Evolutionary conservation across 2,113 vertebrate species (phyloP).

Genomic region (Scopus umbretta): DNA sequence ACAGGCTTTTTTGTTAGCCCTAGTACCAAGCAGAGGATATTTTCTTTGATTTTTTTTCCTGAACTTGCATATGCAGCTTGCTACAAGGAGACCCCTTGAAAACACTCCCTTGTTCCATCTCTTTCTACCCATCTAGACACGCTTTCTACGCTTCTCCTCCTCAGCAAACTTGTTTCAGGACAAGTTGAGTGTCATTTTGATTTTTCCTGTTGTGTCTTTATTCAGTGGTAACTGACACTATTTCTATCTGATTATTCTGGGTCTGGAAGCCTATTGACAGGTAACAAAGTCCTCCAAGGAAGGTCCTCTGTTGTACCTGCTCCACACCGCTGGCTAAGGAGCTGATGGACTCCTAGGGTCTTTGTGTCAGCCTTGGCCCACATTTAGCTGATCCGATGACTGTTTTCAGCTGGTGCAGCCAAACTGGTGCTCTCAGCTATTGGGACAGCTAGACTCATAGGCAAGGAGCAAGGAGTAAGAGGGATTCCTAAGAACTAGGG

Average conservation of each 20-base stretch:
- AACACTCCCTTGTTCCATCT: neutral
- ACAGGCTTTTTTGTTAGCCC: neutral
- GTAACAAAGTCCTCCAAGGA: neutral
- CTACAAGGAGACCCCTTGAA: neutral
- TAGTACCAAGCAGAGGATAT: slow-evolving; percentile 1
- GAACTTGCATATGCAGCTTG: neutral
- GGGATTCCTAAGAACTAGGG: neutral
- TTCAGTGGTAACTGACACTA: neutral
- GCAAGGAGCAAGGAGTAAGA: neutral
- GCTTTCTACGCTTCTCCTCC: neutral
- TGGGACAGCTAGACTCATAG: neutral
- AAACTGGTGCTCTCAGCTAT: neutral
- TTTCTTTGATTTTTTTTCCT: neutral
- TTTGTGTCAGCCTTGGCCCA: neutral
- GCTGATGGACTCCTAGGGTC: neutral
- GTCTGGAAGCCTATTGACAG: neutral
- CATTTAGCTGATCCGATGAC: neutral
- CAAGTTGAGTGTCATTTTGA: neutral
- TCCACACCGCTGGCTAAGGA: neutral
- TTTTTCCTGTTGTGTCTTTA: neutral
- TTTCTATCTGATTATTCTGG: neutral
- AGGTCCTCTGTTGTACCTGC: neutral
- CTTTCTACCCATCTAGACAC: neutral
- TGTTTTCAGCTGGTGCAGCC: neutral
- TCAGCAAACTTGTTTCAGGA: neutral